Percentiles rank a stretch among this genome's conserved stretches.
These are phyloP conservation scores for Tuberolachnus salignus DNA, from an alignment of 2,888 invertebrate species.

Conservation along the genomic window DNA sequence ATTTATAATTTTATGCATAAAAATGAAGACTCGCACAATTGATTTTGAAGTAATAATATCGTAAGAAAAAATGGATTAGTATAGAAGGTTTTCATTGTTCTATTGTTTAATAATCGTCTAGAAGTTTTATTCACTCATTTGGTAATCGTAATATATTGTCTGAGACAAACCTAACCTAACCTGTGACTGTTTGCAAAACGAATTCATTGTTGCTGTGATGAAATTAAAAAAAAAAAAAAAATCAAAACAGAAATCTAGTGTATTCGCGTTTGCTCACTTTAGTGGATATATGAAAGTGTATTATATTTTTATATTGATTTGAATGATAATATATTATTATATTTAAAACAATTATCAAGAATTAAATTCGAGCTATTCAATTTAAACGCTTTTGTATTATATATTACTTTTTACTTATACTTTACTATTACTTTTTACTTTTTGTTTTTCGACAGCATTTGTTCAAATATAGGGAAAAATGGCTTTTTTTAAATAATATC, in stretches of 20 bases:
- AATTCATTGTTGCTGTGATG: not conserved
- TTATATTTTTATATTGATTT: too few relatives aligned
- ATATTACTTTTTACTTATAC: too few relatives aligned
- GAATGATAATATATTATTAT: not conserved
- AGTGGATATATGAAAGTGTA: too few relatives aligned
- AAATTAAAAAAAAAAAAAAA: too few relatives aligned
- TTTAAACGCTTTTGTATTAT: too few relatives aligned
- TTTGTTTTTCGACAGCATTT: too few relatives aligned
- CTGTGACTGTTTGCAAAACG: not conserved
- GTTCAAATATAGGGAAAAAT: too few relatives aligned
- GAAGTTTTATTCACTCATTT: constrained; percentile 2
- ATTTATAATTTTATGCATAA: not conserved
- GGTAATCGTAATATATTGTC: constrained; percentile 16
- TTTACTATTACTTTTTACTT: too few relatives aligned
- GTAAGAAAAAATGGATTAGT: constrained; percentile 8
- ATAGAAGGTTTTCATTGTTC: constrained; percentile 37
- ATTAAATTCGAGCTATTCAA: not conserved
- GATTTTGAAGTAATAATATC: not conserved
- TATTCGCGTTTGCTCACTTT: too few relatives aligned
- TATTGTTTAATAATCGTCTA: not conserved
- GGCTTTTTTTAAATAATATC: too few relatives aligned
- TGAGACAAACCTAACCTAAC: too few relatives aligned
- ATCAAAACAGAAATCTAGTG: too few relatives aligned
- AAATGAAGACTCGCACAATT: not conserved
- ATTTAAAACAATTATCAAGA: not conserved